These are phyloP conservation scores for Pelmatolapia mariae DNA, from an alignment of 2,113 vertebrate species.

Conservation along the genomic window DNA sequence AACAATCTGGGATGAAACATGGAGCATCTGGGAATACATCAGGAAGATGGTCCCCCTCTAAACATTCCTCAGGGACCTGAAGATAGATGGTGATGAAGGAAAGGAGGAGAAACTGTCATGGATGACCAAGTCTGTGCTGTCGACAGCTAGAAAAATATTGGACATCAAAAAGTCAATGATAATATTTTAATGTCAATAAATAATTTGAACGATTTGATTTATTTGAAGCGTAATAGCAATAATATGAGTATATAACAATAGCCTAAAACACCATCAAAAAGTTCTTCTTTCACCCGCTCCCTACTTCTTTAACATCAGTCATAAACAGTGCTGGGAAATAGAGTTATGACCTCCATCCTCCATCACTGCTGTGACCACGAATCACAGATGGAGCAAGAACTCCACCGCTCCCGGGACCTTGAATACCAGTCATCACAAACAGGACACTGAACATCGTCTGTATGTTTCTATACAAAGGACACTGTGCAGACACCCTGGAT, in stretches of 20 bases:
- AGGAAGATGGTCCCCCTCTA: background rate
- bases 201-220: background rate
- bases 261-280: background rate
- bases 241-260: background rate
- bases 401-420: background rate
- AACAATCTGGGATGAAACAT: background rate
- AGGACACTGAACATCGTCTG: background rate
- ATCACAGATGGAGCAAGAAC: too few species aligned
- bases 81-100: too few species aligned
- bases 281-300: background rate
- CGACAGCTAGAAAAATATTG: too few species aligned
- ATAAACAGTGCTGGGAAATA: background rate
- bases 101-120: too few species aligned
- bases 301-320: background rate
- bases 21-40: background rate
- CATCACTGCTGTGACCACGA: background rate
- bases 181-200: too few species aligned
- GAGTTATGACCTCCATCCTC: background rate
- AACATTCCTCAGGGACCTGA: background rate
- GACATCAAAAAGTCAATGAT: too few species aligned
- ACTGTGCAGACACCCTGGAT: background rate
- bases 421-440: background rate
- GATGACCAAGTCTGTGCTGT: too few species aligned
- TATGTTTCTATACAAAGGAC: background rate
- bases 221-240: background rate